Evolutionary conservation across 2,113 vertebrate species (phyloP).

Genomic region (Plecturocebus donacophilus): DNA sequence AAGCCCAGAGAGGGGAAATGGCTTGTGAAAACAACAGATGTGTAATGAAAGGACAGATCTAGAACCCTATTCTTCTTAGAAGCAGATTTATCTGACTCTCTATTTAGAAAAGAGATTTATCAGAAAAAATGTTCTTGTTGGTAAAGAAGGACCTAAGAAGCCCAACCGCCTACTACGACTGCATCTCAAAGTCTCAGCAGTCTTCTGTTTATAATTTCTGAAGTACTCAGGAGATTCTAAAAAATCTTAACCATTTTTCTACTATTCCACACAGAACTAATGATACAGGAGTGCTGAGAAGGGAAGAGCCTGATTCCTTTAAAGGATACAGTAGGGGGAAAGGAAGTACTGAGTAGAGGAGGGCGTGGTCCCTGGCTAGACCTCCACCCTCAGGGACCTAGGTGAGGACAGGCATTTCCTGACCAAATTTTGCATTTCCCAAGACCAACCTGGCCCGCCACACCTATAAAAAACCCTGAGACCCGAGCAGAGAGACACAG

Average conservation of each 20-base stretch:
- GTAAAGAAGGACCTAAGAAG: not conserved
- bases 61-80: not conserved
- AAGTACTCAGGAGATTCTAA: not conserved
- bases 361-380: too few species aligned
- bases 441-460: too few species aligned
- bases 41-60: not conserved
- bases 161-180: not conserved
- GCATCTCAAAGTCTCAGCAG: not conserved
- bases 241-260: not conserved
- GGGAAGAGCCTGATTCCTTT: too few species aligned
- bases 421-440: too few species aligned
- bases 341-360: too few species aligned
- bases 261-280: not conserved
- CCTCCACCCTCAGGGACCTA: too few species aligned
- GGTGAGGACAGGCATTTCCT: too few species aligned
- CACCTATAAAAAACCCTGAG: too few species aligned
- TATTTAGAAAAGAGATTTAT: not conserved
- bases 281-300: not conserved
- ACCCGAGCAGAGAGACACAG: too few species aligned
- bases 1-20: not conserved
- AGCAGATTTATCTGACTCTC: not conserved
- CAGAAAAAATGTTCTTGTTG: not conserved
- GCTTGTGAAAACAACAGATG: not conserved
- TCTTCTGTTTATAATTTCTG: conserved; percentile 29
- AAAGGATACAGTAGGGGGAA: too few species aligned